phyloP scores from a whole-genome alignment of 2,113 vertebrate species.

The Saccopteryx leptura region DNA sequence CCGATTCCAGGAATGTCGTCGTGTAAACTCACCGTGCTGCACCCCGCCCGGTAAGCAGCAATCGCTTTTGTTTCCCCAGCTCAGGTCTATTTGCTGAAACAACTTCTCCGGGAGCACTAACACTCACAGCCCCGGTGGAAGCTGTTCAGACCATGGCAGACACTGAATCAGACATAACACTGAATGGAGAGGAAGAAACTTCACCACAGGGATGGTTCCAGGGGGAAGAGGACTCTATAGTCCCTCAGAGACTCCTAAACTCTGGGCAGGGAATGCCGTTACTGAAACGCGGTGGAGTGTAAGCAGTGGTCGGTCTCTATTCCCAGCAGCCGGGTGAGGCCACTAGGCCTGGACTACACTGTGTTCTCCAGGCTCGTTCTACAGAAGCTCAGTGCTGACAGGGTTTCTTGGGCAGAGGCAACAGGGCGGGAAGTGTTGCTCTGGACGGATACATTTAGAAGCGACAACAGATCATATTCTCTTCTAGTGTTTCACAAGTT shows the following conservation, averaged over 20 bases:
- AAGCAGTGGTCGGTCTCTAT: not conserved
- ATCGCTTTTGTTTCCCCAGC: not conserved
- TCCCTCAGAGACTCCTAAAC: conserved; percentile 40
- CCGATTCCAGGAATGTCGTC: not conserved
- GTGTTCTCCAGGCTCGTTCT: not conserved
- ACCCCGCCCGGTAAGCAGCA: accelerated
- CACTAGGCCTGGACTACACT: not conserved
- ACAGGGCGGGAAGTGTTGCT: not conserved
- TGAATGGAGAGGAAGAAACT: conserved; percentile 36
- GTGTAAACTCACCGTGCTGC: not conserved
- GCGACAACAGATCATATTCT: not conserved
- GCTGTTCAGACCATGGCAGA: not conserved
- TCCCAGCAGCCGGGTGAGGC: not conserved
- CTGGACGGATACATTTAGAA: not conserved
- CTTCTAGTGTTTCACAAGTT: not conserved
- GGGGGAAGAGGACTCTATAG: conserved; percentile 28
- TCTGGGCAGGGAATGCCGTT: not conserved
- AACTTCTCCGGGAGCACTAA: not conserved
- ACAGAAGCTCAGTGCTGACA: not conserved
- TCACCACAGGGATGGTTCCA: not conserved
- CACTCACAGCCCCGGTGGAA: not conserved
- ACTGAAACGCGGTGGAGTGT: not conserved
- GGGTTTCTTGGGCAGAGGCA: not conserved
- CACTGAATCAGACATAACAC: conserved; percentile 26
- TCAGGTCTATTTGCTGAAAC: not conserved